Conservation (phyloP, 2,888 invertebrate species). For the Noctua fimbriata region DNA sequence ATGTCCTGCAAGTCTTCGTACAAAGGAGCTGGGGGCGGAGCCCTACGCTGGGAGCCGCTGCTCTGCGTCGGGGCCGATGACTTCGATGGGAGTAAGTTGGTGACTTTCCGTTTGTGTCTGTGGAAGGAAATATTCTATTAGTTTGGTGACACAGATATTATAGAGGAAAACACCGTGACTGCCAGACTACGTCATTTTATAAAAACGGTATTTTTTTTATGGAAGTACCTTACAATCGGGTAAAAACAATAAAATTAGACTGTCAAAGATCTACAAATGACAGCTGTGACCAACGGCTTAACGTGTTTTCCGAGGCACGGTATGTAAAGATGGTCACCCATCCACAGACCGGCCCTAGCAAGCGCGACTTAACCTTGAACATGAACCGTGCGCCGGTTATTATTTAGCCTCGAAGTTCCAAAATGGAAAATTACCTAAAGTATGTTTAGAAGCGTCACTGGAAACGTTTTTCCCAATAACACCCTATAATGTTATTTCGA, state of each 20-base stretch:
- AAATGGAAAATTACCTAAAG: neutral
- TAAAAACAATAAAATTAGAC: neutral
- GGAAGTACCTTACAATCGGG: neutral
- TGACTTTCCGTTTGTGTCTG: slow-evolving; percentile 97
- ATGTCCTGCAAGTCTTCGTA: slow-evolving; percentile 95
- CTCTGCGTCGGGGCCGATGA: slow-evolving; percentile 91
- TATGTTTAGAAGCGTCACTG: neutral
- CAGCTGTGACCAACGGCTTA: too few relatives aligned
- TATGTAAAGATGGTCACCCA: too few relatives aligned
- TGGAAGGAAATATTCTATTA: slow-evolving; percentile 83
- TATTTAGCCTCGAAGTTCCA: too few relatives aligned
- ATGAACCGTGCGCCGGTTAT: too few relatives aligned
- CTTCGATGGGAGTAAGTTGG: slow-evolving; percentile 95
- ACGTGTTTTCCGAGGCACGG: too few relatives aligned
- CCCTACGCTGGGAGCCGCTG: slow-evolving; percentile 87
- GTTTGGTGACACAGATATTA: too few relatives aligned
- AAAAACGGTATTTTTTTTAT: neutral
- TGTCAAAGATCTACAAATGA: too few relatives aligned
- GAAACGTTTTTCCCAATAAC: neutral
- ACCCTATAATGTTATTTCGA: neutral
- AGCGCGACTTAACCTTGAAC: too few relatives aligned
- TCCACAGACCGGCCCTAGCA: too few relatives aligned
- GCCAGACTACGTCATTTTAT: too few relatives aligned
- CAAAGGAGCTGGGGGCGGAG: slow-evolving; percentile 91
- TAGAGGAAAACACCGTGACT: too few relatives aligned